Evolutionary conservation across 2,888 invertebrate species (phyloP).

Genomic region (Epinotia brunnichana): DNA sequence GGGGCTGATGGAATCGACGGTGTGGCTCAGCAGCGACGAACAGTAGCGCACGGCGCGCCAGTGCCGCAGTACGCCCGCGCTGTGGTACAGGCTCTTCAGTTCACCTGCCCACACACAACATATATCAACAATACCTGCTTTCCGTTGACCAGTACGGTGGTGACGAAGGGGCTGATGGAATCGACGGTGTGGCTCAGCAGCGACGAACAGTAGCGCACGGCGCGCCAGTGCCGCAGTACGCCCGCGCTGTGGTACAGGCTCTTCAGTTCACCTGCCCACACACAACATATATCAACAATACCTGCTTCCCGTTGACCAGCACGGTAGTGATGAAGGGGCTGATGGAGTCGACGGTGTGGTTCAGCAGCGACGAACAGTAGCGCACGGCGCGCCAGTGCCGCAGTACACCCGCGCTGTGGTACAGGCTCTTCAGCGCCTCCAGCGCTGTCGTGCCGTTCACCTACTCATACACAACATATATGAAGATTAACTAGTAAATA

Average conservation of each 20-base stretch:
- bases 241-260: constrained; percentile 92
- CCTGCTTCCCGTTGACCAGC: constrained; percentile 98
- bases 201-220: constrained; percentile 97
- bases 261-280: constrained; percentile 80
- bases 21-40: constrained; percentile 95
- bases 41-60: constrained; percentile 98
- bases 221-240: constrained; percentile 93
- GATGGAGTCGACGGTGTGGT: constrained; percentile 98
- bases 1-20: constrained; percentile 99
- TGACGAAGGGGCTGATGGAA: constrained; percentile 99
- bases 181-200: constrained; percentile 97
- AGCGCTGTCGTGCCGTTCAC: constrained; percentile 84
- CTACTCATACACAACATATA: constrained; percentile 52
- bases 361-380: constrained; percentile 95
- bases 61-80: constrained; percentile 92
- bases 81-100: constrained; percentile 89
- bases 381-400: constrained; percentile 97
- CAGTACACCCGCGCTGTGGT: constrained; percentile 92
- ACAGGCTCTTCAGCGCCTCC: constrained; percentile 88
- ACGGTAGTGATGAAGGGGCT: constrained; percentile 99
- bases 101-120: constrained; percentile 58
- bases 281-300: constrained; percentile 60
- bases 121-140: no score
- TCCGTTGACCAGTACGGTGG: constrained; percentile 98
- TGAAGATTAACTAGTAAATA: not conserved